phyloP scores from a whole-genome alignment of 2,888 invertebrate genomes.

The Acleris literana region DNA sequence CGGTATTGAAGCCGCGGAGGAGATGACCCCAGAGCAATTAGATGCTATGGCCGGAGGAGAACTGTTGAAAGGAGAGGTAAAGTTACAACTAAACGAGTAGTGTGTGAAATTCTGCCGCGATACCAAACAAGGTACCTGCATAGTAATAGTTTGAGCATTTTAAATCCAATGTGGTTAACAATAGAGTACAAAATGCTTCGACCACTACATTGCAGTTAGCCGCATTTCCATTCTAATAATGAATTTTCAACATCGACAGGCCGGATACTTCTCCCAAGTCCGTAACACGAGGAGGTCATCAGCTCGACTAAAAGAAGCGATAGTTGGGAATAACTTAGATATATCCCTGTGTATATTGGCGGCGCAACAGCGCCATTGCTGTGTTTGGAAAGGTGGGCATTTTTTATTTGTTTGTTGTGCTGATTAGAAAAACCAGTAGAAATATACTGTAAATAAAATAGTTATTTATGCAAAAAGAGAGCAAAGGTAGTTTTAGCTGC shows the following conservation, averaged over 20 bases:
- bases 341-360: conserved; percentile 96
- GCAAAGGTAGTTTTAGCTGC: too few species aligned
- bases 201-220: too few species aligned
- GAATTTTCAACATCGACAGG: conserved; percentile 81
- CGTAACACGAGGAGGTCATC: conserved; percentile 98
- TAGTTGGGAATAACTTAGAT: conserved; percentile 96
- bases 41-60: conserved; percentile 99
- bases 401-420: too few species aligned
- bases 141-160: too few species aligned
- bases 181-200: too few species aligned
- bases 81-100: neutral
- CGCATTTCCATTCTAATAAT: too few species aligned
- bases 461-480: too few species aligned
- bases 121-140: too few species aligned
- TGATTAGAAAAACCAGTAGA: too few species aligned
- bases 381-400: conserved; percentile 88
- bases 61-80: conserved; percentile 95
- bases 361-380: conserved; percentile 98
- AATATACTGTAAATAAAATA: too few species aligned
- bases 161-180: too few species aligned
- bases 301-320: conserved; percentile 95
- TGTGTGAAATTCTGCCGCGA: too few species aligned
- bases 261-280: conserved; percentile 98
- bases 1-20: conserved; percentile 98
- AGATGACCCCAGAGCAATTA: conserved; percentile 97